phyloP scores from a whole-genome alignment of 2,113 vertebrate species.

The Chroicocephalus ridibundus region DNA sequence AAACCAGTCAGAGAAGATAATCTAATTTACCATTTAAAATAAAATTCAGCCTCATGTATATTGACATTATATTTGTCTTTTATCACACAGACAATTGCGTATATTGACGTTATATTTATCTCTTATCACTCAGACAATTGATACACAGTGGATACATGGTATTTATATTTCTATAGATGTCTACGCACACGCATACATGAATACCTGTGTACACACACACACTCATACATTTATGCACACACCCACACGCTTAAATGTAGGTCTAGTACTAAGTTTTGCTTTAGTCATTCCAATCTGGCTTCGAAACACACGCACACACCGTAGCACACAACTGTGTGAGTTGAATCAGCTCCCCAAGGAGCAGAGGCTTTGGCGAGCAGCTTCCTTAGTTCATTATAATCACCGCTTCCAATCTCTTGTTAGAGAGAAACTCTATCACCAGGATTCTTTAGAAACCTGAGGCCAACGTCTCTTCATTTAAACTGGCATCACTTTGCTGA shows the following conservation, averaged over 20 bases:
- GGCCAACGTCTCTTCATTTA: not conserved
- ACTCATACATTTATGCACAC: not conserved
- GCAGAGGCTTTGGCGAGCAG: not conserved
- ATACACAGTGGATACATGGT: fast-evolving
- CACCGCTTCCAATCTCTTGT: not conserved
- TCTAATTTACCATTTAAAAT: not conserved
- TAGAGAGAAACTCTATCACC: not conserved
- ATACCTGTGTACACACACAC: too few relatives aligned
- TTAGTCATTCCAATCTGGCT: not conserved
- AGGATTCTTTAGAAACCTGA: not conserved
- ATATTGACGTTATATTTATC: not conserved
- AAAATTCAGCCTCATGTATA: not conserved
- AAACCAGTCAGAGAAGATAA: not conserved
- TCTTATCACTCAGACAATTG: not conserved
- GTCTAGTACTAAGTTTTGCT: not conserved
- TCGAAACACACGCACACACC: not conserved
- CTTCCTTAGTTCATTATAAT: not conserved
- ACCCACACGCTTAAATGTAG: not conserved
- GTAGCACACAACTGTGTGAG: not conserved
- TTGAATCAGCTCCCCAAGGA: not conserved
- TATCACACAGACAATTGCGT: not conserved
- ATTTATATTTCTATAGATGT: not conserved
- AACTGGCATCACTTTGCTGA: not conserved
- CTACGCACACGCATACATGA: fast-evolving
- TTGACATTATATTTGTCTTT: not conserved